phyloP scores from a whole-genome alignment of 2,797 vertebrate genomes.

The Picus viridis region DNA sequence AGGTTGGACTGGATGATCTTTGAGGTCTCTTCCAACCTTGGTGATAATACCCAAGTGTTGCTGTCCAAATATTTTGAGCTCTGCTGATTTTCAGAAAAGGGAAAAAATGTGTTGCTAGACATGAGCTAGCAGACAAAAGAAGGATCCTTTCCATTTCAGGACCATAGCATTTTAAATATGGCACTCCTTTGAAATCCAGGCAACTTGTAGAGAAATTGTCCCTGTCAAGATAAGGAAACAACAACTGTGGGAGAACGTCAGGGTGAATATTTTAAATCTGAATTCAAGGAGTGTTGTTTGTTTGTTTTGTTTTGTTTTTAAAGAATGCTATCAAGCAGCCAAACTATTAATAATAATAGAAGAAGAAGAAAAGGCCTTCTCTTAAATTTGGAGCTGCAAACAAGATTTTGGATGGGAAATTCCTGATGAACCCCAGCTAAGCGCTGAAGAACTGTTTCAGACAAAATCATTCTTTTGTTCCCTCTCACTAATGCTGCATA shows the following conservation, averaged over 20 bases:
- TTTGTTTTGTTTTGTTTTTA: background rate
- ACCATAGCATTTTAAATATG: background rate
- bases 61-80: background rate
- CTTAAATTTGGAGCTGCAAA: background rate
- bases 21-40: too few relatives aligned
- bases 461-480: background rate
- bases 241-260: background rate
- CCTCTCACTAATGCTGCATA: background rate
- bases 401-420: background rate
- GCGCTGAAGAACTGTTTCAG: background rate
- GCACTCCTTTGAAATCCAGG: fast-evolving
- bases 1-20: too few relatives aligned
- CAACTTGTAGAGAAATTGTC: background rate
- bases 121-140: background rate
- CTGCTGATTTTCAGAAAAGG: background rate
- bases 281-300: background rate
- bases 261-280: background rate
- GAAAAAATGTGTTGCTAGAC: background rate
- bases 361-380: background rate
- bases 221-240: background rate
- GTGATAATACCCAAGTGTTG: background rate
- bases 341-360: background rate
- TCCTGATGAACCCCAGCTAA: background rate
- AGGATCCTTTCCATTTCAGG: fast-evolving
- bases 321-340: background rate